Base-by-base conservation (phyloP, 2,113 vertebrate genomes). In the Eurystomus gularis region DNA sequence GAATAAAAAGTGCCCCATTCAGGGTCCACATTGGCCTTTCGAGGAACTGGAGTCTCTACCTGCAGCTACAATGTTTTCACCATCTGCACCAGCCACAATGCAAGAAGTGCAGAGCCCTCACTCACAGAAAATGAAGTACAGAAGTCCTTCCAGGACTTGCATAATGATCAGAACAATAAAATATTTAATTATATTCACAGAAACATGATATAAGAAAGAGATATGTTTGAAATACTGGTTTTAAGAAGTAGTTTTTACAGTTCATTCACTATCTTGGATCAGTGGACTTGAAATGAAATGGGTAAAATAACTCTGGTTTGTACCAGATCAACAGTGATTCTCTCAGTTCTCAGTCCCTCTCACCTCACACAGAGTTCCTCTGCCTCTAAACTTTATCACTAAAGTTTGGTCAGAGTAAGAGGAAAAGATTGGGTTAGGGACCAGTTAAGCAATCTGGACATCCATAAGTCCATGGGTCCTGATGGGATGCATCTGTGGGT, bases 131-230 rank as follows among this genome's bases (percentile, higher is more conserved):
- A 58, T 35, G n/a, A 48, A 70, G 93, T 93, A 87, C 29, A 24
- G 16, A 42, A 49, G n/a, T 52, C 58, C 37, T 92, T 96, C 78
- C 60, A 81, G 19, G 51, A 52, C 51, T 28, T 26, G 11, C 51
- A 52, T 52, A 52, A 26, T 26, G 51, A 52, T 11, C 26, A 28
- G 13, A 95, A 46, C 12, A 52, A 52, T 28, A 28, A 28, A 52
- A 52, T 13, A 49, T 49, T 8, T 49, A 49, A 49, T 49, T 28
- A 13, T 52, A 28, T 51, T 48, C 61, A 52, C 81, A 51, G 62
- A 91, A 90, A 93, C 40, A 75, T 10, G 35, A 92, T 93, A 90
- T 71, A 94, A 97, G 93, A 73, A 93, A 94, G 44, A 94, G 95
- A 42, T 82, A 90, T 39, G 40, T 87, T 61, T 72, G n/a, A 96